Evolutionary conservation across 2,113 vertebrate species (phyloP).

Genomic region (Chaetops frenatus): DNA sequence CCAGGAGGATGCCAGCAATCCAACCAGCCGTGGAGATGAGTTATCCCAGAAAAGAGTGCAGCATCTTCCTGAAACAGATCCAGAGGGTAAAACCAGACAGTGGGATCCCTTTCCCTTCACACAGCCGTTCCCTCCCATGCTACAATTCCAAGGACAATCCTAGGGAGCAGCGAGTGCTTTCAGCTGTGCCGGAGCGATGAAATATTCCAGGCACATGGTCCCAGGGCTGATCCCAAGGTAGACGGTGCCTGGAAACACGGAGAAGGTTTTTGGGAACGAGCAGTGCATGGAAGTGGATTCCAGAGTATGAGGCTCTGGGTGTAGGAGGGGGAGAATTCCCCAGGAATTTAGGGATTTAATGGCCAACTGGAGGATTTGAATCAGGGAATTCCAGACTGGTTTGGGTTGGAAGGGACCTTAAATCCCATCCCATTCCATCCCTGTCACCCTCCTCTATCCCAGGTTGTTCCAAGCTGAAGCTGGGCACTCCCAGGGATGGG

Average conservation of each 20-base stretch:
- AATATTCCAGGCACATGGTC: slow-evolving; percentile 50
- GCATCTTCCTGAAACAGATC: background rate
- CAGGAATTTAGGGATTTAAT: background rate
- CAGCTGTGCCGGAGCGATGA: slow-evolving; percentile 61
- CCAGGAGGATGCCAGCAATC: rapidly evolving
- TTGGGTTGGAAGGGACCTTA: background rate
- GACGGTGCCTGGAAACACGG: background rate
- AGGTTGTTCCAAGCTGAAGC: background rate
- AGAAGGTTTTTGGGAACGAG: slow-evolving; percentile 23
- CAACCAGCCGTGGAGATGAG: background rate
- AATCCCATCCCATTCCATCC: background rate
- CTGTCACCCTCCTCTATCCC: background rate
- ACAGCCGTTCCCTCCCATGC: background rate
- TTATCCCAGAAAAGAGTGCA: background rate
- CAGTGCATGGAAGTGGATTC: background rate
- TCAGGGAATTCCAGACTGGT: background rate
- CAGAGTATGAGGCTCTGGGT: background rate
- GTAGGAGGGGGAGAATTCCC: background rate
- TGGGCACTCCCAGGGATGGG: background rate
- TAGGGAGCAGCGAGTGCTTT: slow-evolving; percentile 22
- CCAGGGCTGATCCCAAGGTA: slow-evolving; percentile 4
- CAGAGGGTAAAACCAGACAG: background rate
- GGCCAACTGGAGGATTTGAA: background rate
- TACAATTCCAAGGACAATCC: background rate
- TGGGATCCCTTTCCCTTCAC: background rate